Conservation (phyloP, 2,113 vertebrate species). For the Myrmophylax atrothorax region DNA sequence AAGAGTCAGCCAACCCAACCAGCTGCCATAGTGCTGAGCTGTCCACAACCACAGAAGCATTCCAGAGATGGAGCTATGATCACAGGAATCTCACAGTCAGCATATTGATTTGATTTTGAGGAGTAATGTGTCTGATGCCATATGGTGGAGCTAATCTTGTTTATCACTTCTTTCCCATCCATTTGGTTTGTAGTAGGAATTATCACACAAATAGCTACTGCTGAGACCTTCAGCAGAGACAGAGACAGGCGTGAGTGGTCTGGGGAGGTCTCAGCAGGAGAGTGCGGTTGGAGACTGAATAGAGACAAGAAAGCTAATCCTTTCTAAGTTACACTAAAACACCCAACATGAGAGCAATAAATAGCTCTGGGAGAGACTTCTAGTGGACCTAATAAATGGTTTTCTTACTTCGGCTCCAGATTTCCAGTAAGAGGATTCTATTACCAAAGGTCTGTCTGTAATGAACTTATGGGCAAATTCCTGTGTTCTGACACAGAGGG, state of each 20-base stretch:
- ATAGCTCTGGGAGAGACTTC: background rate
- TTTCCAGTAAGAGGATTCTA: background rate
- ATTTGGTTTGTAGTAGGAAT: background rate
- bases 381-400: background rate
- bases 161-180: background rate
- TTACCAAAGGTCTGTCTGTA: background rate
- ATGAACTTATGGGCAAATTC: background rate
- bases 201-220: background rate
- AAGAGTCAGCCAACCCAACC: constrained; percentile 15
- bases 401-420: background rate
- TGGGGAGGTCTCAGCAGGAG: background rate
- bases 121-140: background rate
- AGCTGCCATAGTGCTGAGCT: constrained; percentile 23
- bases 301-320: background rate
- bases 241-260: background rate
- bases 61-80: background rate
- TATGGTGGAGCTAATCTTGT: background rate
- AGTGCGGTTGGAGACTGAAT: background rate
- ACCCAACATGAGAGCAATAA: background rate
- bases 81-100: background rate
- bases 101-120: background rate
- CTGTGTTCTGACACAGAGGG: background rate
- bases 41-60: background rate
- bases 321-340: background rate
- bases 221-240: background rate